Percentiles rank a stretch among this genome's conserved stretches.
Evolutionary conservation across 2,888 invertebrate genomes (phyloP).

Genomic region (Zhuqinia jingwanae): DNA sequence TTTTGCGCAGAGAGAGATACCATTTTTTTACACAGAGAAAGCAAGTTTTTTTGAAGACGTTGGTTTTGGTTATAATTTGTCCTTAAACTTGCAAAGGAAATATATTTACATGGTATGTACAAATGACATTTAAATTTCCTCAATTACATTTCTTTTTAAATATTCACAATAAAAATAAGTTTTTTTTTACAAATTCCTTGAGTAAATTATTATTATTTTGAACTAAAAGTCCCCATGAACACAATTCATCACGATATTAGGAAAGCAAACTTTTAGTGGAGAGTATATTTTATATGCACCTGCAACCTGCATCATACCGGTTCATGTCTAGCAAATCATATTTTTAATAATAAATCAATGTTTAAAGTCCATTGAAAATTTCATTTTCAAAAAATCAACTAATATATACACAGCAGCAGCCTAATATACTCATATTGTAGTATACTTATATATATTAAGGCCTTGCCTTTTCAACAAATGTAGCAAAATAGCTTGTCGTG

Average conservation of each 20-base stretch:
- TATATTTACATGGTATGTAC: neutral
- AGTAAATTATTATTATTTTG: constrained; percentile 45
- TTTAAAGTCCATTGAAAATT: constrained; percentile 59
- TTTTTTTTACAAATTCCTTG: constrained; percentile 9
- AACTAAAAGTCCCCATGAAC: neutral
- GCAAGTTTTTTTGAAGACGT: neutral
- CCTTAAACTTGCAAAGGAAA: neutral
- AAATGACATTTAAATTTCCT: neutral
- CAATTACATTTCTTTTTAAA: neutral
- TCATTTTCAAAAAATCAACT: constrained; percentile 48
- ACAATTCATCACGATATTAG: neutral
- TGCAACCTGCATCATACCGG: constrained; percentile 51
- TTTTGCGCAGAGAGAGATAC: no score
- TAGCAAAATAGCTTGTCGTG: constrained; percentile 46
- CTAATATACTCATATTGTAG: no score
- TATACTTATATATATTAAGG: no score
- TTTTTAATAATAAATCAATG: constrained; percentile 59
- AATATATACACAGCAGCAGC: constrained; percentile 4
- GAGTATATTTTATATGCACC: no score
- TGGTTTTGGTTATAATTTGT: neutral
- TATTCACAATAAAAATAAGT: constrained; percentile 1
- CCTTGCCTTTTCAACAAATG: no score
- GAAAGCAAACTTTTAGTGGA: constrained; percentile 35
- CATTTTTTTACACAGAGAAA: no score
- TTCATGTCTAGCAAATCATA: constrained; percentile 52